Conservation (phyloP, 2,113 vertebrate genomes). For the Hiodon tergisus region DNA sequence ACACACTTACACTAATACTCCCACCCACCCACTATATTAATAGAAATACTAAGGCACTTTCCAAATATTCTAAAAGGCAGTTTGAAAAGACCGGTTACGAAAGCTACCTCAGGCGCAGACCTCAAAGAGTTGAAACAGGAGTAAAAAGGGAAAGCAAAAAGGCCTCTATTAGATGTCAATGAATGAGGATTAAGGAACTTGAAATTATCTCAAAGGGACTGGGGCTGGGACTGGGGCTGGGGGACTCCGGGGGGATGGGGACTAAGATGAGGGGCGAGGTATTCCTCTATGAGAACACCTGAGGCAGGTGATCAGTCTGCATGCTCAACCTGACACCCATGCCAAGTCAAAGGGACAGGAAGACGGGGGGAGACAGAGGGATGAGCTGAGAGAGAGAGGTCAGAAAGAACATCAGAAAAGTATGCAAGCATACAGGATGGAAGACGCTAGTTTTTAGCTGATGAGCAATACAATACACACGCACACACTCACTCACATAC, state of each 20-base stretch:
- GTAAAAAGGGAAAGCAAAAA: slow-evolving; percentile 74
- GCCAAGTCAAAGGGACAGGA: slow-evolving; percentile 19
- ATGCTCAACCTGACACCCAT: slow-evolving; percentile 11
- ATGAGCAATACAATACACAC: background rate
- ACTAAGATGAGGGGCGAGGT: background rate
- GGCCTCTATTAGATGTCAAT: slow-evolving; percentile 84
- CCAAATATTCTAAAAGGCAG: background rate
- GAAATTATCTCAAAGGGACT: slow-evolving; percentile 82
- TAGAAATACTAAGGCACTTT: background rate
- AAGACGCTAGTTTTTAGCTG: background rate
- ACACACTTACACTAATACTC: background rate
- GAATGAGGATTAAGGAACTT: slow-evolving; percentile 83
- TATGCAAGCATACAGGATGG: slow-evolving; percentile 3
- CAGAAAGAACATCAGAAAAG: slow-evolving; percentile 31
- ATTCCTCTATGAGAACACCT: slow-evolving; percentile 34
- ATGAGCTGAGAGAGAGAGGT: slow-evolving; percentile 21
- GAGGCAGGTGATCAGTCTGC: slow-evolving; percentile 29
- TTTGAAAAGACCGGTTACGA: too few relatives aligned
- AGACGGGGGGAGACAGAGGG: background rate
- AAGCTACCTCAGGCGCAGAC: background rate
- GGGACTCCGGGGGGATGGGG: slow-evolving; percentile 48
- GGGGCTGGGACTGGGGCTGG: slow-evolving; percentile 70
- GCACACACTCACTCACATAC: background rate
- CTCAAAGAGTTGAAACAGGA: slow-evolving; percentile 65
- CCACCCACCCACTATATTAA: background rate